These are phyloP conservation scores for Siniperca obscura DNA, from an alignment of 2,797 vertebrate species.

Conservation along the genomic window DNA sequence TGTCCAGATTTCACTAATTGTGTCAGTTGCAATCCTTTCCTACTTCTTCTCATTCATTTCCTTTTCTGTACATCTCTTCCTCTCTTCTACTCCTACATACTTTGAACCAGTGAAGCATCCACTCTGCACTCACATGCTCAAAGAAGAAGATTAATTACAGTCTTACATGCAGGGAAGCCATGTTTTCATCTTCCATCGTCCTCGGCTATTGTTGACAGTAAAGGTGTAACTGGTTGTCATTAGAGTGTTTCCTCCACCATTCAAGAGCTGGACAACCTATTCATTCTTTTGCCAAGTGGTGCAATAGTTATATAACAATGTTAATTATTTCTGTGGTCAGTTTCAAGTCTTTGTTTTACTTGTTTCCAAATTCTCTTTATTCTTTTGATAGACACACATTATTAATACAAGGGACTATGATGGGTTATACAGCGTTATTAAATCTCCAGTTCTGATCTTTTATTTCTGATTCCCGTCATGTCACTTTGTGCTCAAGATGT, in stretches of 20 bases:
- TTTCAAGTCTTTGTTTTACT: conserved; percentile 19
- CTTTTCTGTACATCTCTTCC: neutral
- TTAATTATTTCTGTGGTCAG: conserved; percentile 26
- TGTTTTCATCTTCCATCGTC: neutral
- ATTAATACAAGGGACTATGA: neutral
- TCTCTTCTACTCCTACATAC: neutral
- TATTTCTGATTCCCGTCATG: neutral
- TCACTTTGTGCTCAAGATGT: neutral
- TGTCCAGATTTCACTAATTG: neutral
- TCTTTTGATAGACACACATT: conserved; percentile 2
- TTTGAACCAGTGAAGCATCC: conserved; percentile 6
- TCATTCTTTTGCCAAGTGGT: neutral
- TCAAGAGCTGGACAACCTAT: neutral
- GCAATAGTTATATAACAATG: neutral
- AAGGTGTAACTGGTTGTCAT: neutral
- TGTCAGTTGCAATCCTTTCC: neutral
- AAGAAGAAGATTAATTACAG: neutral
- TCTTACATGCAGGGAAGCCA: neutral
- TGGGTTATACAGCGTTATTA: neutral
- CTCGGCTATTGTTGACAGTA: neutral
- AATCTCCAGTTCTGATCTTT: neutral
- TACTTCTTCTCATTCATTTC: neutral
- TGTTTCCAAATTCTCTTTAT: conserved; percentile 4
- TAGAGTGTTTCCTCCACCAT: neutral
- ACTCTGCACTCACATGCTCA: neutral